Conservation (phyloP, 1,140 invertebrate genomes). For the Drosophila pachea region DNA sequence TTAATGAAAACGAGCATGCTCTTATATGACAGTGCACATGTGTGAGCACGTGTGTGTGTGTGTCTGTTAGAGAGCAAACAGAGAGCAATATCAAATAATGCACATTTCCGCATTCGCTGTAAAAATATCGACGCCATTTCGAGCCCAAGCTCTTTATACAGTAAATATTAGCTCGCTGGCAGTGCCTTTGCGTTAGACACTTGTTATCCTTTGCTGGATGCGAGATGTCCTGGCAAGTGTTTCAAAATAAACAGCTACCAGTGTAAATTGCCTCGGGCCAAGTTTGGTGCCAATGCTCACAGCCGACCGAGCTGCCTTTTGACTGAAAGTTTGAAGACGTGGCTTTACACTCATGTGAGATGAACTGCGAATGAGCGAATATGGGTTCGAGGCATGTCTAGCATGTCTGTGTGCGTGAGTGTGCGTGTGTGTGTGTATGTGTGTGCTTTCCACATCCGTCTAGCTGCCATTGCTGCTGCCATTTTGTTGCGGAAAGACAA, state of each 20-base stretch:
- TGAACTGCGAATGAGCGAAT: constrained; percentile 3
- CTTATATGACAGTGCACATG: neutral
- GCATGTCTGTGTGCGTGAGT: constrained; percentile 15
- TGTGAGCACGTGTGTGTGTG: neutral
- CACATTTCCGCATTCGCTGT: constrained; percentile 67
- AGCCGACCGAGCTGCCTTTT: constrained; percentile 13
- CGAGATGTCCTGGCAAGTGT: constrained; percentile 55
- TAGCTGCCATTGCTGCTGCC: constrained; percentile 46
- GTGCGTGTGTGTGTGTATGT: constrained; percentile 19
- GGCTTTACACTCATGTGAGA: constrained; percentile 35
- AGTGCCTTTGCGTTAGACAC: constrained; percentile 25
- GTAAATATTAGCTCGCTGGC: constrained; percentile 50
- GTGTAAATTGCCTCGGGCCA: constrained; percentile 68
- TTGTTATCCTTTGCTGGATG: constrained; percentile 7
- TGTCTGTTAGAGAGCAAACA: constrained; percentile 16
- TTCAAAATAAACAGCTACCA: constrained; percentile 72
- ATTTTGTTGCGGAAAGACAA: constrained; percentile 66
- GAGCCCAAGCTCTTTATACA: constrained; percentile 14
- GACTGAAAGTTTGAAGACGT: constrained; percentile 51
- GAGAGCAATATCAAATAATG: constrained; percentile 65
- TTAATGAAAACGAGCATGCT: constrained; percentile 13
- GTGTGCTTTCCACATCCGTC: constrained; percentile 44
- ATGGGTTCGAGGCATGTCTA: neutral
- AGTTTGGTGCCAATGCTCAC: constrained; percentile 42
- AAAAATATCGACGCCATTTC: constrained; percentile 46